Evolutionary conservation across 1,140 invertebrate species (phyloP).

Genomic region (Homarus americanus): DNA sequence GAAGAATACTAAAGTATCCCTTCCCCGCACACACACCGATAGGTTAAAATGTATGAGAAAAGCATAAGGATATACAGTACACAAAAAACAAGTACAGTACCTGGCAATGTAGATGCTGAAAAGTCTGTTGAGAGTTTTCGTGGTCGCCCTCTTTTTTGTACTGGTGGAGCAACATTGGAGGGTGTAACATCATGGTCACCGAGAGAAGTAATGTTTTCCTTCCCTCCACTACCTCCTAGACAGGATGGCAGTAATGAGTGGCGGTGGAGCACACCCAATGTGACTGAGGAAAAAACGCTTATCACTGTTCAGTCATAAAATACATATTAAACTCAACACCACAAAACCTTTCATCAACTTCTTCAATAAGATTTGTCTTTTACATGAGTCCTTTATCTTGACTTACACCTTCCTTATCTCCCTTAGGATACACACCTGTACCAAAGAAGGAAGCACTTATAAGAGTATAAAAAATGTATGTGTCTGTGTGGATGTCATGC

Average conservation of each 20-base stretch:
- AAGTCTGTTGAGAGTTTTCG: conserved; percentile 58
- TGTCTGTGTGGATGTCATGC: too few relatives aligned
- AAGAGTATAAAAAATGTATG: too few relatives aligned
- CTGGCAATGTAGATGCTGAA: conserved; percentile 47
- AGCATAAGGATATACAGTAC: neutral
- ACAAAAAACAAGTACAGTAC: neutral
- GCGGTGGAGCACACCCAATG: conserved; percentile 25
- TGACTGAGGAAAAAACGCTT: conserved; percentile 1
- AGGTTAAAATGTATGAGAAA: neutral
- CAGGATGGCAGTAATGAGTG: conserved; percentile 45
- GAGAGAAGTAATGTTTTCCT: conserved; percentile 40
- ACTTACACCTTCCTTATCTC: too few relatives aligned
- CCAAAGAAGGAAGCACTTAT: too few relatives aligned
- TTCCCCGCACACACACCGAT: too few relatives aligned
- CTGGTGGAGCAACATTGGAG: conserved; percentile 31
- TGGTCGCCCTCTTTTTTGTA: conserved; percentile 58
- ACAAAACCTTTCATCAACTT: too few relatives aligned
- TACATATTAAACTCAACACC: neutral
- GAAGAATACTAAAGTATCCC: too few relatives aligned
- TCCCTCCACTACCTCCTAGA: conserved; percentile 24
- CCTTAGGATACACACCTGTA: too few relatives aligned
- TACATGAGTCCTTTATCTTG: too few relatives aligned
- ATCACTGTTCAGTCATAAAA: neutral
- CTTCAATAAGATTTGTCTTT: too few relatives aligned
- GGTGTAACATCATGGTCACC: conserved; percentile 59